These are phyloP conservation scores for Rallus crepitans DNA, from an alignment of 2,797 vertebrate species.

Conservation along the genomic window DNA sequence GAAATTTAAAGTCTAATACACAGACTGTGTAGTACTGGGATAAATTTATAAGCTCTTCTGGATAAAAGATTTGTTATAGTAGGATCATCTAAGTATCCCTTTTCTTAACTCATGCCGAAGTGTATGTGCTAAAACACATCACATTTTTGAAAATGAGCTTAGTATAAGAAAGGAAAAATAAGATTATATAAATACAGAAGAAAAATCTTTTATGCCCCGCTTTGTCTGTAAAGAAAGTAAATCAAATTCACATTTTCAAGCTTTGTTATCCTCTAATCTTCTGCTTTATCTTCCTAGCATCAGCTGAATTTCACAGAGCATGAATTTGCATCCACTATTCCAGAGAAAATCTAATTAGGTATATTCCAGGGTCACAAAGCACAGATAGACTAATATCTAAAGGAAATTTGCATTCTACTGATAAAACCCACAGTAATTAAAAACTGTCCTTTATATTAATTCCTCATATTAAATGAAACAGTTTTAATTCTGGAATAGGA, in stretches of 20 bases:
- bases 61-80: conserved; percentile 19
- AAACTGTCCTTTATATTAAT: conserved; percentile 26
- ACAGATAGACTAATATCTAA: conserved; percentile 54
- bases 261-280: conserved; percentile 54
- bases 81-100: background rate
- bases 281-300: conserved; percentile 69
- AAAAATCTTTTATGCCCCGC: background rate
- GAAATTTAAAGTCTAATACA: conserved; percentile 16
- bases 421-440: conserved; percentile 67
- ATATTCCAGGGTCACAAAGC: conserved; percentile 58
- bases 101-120: background rate
- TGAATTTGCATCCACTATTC: conserved; percentile 64
- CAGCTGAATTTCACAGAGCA: conserved; percentile 56
- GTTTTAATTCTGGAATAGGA: conserved; percentile 45
- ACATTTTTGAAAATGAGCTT: conserved; percentile 17
- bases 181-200: background rate
- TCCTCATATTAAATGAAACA: conserved; percentile 17
- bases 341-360: conserved; percentile 74
- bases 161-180: conserved; percentile 5
- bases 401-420: conserved; percentile 60
- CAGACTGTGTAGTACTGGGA: background rate
- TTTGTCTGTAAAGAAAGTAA: conserved; percentile 33
- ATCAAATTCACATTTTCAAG: conserved; percentile 55
- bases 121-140: background rate
- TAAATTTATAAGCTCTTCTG: conserved; percentile 18